Base-by-base conservation (phyloP, 2,113 vertebrate genomes). In the Lontra canadensis region DNA sequence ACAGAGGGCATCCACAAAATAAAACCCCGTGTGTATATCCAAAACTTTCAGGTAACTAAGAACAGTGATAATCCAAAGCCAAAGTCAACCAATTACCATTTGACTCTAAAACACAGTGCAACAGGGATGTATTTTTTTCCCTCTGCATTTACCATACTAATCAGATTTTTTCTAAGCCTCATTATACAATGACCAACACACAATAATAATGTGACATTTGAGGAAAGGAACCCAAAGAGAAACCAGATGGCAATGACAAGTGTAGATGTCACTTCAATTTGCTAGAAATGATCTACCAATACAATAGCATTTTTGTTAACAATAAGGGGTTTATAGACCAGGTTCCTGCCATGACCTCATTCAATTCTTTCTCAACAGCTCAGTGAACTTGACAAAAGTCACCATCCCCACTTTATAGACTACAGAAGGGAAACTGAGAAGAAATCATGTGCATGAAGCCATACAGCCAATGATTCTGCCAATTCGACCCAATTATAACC, bases 31-130 rank as follows among this genome's bases (percentile, higher is more conserved):
- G 25, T 47, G 13, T 49, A 20, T 20, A 36, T 21, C 49, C 71
- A 59, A 59, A 95, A 85, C 42, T 89, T 79, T 67, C 36, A 96
- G n/a, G 21, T 78, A 82, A 89, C 52, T 63, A 94, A 86, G 17
- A 94, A 80, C 25, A 73, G 0, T 67, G 39, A 69, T 76, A 93
- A 73, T 36, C 71, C 31, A 92, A 90, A 34, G 44, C 67, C 42
- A 90, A 90, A 94, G 34, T 73, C 26, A 89, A 63, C 31, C 63
- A 96, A 86, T 57, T 71, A 71, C 17, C 91, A 36, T 92, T 44
- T 76, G 39, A 26, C 57, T 90, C 47, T 92, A 87, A 94, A 83
- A 36, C 20, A 90, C 0, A 93, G 17, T 31, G 69, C n/a, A 17
- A 8, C 21, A 55, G 29, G 14, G 29, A 81, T n/a, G 42, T 25